Evolutionary conservation across 2,797 vertebrate genomes (phyloP), one percentile per base, ranked within the genome.

Genomic region (Benthosema pterotum): DNA sequence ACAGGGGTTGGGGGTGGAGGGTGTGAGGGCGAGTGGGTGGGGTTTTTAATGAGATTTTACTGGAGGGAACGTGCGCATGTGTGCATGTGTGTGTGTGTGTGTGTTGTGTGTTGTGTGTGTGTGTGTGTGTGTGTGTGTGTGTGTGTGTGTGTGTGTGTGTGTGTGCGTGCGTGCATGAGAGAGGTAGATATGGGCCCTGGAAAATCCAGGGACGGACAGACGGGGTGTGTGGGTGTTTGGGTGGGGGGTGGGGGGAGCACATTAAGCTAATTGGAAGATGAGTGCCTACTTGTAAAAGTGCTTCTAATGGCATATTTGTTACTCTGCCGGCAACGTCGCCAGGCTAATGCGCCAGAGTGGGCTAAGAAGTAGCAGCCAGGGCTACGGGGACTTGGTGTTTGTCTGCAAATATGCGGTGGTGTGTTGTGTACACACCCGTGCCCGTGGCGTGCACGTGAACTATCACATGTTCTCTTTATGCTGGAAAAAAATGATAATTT

Each of bases 211-310:
- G 88, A 38, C 32, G 16, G n/a, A n/a, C n/a, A n/a, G n/a, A n/a
- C n/a, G n/a, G n/a, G 16, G 50, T 18, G 65, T 16, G 52, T 18
- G 16, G 65, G 32, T 92, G 91, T n/a, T n/a, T 93, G 93, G 17
- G 16, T 57, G 32, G 94, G 94, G 94, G 94, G 95, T n/a, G n/a
- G n/a, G 94, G 94, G 90, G 90, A 94, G 94, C 94, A 95, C 96
- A 98, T 99, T 98, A 97, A 96, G 95, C 96, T 99, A 99, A 99
- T 99, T 98, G 95, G 96, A 94, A 95, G 95, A 97, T 96, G 96
- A 96, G 96, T 95, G 96, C 94, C 95, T 96, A 95, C 95, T 96
- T 96, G 95, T 97, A 97, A 96, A 96, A 98, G 94, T 95, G 95
- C 94, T 97, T 95, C 95, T 98, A 97, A 98, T 97, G 94, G 95